A percentile compares a stretch with the other conserved stretches of the same genome.
Conservation (phyloP, 2,113 vertebrate genomes). For the Brienomyrus longianalis region DNA sequence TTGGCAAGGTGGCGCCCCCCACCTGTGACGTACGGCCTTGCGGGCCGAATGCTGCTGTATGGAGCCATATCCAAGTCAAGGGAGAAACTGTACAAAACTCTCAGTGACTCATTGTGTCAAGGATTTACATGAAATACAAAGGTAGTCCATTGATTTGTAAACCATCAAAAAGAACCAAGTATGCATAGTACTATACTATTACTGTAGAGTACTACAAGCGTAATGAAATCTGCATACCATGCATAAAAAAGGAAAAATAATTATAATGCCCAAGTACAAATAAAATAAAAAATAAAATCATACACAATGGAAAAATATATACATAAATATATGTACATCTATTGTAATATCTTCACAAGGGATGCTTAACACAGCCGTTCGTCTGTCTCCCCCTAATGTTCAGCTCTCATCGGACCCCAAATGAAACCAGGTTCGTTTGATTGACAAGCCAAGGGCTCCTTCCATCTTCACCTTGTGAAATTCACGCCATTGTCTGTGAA, state of each 20-base stretch:
- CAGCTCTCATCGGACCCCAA: conserved; percentile 33
- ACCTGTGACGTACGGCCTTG: conserved; percentile 51
- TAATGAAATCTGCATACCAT: conserved; percentile 66
- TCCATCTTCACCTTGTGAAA: conserved; percentile 54
- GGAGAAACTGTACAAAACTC: conserved; percentile 69
- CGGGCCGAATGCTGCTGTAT: conserved; percentile 48
- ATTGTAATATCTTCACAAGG: conserved; percentile 83
- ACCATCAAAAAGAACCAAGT: conserved; percentile 48
- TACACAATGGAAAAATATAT: conserved; percentile 59
- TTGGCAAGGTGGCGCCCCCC: conserved; percentile 52
- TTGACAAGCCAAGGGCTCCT: conserved; percentile 46
- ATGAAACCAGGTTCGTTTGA: conserved; percentile 61
- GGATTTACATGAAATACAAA: conserved; percentile 44
- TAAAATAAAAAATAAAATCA: conserved; percentile 75
- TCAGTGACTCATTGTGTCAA: conserved; percentile 50
- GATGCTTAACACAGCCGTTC: conserved; percentile 91
- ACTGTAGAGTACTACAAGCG: conserved; percentile 20
- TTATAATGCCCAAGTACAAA: conserved; percentile 62
- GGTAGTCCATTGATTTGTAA: conserved; percentile 56
- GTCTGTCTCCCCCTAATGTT: conserved; percentile 48
- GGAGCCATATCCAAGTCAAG: conserved; percentile 32
- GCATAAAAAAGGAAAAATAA: conserved; percentile 35
- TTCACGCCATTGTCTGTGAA: conserved; percentile 56
- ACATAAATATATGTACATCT: conserved; percentile 72
- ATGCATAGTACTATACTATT: conserved; percentile 63